phyloP scores from a whole-genome alignment of 2,888 invertebrate species.

The Drosophila engyochracea region DNA sequence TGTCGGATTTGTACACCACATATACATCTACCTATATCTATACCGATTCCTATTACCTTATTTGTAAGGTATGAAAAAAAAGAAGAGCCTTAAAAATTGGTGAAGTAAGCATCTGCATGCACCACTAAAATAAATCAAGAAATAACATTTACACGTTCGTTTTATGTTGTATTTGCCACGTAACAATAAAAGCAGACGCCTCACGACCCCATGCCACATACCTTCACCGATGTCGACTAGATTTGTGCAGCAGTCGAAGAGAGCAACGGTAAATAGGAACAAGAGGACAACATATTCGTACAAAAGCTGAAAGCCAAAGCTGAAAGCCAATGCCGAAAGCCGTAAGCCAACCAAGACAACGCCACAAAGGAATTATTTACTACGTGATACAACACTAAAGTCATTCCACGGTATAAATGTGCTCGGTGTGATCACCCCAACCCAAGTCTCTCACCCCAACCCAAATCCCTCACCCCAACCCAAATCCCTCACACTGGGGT shows the following conservation, averaged over 20 bases:
- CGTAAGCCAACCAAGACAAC: conserved; percentile 74
- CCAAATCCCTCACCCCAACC: neutral
- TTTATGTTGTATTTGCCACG: conserved; percentile 79
- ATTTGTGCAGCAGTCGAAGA: conserved; percentile 42
- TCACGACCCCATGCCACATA: neutral
- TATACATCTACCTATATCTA: neutral
- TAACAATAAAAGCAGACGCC: conserved; percentile 71
- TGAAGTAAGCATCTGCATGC: conserved; percentile 77
- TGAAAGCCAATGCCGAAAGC: conserved; percentile 44
- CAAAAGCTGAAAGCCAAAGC: conserved; percentile 40
- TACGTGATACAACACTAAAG: conserved; percentile 78
- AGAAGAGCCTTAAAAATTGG: conserved; percentile 62
- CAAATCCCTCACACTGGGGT: neutral
- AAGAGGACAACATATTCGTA: conserved; percentile 31
- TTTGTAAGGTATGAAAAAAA: conserved; percentile 21
- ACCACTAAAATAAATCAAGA: conserved; percentile 80
- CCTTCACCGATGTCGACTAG: conserved; percentile 44
- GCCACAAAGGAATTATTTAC: conserved; percentile 80
- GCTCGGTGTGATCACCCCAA: conserved; percentile 33
- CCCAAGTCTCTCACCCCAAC: neutral
- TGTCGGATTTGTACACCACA: conserved; percentile 25
- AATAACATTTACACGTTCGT: conserved; percentile 80
- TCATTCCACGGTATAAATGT: conserved; percentile 75
- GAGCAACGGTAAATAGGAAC: conserved; percentile 50
- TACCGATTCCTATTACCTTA: conserved; percentile 7